Evolutionary conservation across 2,113 vertebrate genomes (phyloP).

Genomic region (Lophotis ruficrista): DNA sequence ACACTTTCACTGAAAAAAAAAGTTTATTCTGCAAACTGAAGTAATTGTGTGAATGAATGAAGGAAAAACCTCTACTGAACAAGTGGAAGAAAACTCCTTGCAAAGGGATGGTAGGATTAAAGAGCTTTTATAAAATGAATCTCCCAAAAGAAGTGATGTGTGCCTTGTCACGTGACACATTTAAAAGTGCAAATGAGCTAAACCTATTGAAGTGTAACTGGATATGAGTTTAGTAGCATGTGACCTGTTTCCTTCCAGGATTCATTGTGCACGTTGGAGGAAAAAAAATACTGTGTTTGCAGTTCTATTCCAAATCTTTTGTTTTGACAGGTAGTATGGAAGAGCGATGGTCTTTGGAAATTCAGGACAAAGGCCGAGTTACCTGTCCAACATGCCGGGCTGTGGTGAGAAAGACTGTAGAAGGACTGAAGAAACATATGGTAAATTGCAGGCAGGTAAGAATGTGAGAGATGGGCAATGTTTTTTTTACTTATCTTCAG

Average conservation of each 20-base stretch:
- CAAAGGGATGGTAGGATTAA: background rate
- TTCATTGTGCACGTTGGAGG: fast-evolving
- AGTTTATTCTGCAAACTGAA: background rate
- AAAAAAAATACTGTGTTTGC: background rate
- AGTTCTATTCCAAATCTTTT: background rate
- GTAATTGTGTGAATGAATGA: background rate
- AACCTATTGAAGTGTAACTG: background rate
- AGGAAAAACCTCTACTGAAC: background rate
- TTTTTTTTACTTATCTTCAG: background rate
- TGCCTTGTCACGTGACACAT: background rate
- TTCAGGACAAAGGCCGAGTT: conserved; percentile 89
- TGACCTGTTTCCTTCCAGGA: background rate
- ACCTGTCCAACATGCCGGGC: conserved; percentile 92
- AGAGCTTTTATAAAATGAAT: background rate
- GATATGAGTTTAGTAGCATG: background rate
- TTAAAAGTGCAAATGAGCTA: background rate
- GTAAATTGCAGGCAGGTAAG: conserved; percentile 88
- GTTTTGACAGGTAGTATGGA: conserved; percentile 85
- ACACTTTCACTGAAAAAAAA: background rate
- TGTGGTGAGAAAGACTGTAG: conserved; percentile 93
- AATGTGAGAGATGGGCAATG: background rate
- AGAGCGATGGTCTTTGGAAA: conserved; percentile 91
- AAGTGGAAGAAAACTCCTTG: background rate
- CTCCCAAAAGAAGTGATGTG: background rate
- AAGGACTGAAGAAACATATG: conserved; percentile 95